phyloP scores from a whole-genome alignment of 2,113 vertebrate genomes.

The Dendropsophus ebraccatus region DNA sequence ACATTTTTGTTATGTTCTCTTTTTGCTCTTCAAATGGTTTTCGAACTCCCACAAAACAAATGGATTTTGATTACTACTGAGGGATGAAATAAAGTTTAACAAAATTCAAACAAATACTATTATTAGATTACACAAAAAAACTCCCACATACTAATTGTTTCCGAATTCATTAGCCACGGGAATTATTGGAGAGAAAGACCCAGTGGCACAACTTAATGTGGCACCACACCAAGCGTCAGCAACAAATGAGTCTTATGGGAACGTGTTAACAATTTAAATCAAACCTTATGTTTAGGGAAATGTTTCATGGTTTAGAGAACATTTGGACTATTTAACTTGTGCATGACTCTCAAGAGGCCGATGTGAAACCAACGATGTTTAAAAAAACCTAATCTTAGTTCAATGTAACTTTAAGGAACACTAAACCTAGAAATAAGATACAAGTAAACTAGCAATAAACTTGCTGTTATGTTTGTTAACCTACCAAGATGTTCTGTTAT shows the following conservation, averaged over 20 bases:
- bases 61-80: conserved; percentile 46
- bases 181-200: conserved; percentile 47
- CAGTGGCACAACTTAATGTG: conserved; percentile 36
- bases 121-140: conserved; percentile 43
- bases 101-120: conserved; percentile 46
- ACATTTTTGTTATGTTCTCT: neutral
- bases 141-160: conserved; percentile 61
- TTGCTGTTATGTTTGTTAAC: neutral
- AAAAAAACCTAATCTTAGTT: neutral
- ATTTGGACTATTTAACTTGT: neutral
- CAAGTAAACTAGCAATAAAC: neutral
- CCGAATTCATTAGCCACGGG: conserved; percentile 52
- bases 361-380: neutral
- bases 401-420: neutral
- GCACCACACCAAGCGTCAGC: conserved; percentile 53
- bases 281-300: neutral
- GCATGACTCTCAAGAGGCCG: neutral
- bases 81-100: conserved; percentile 53
- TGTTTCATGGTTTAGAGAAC: neutral
- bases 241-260: conserved; percentile 46
- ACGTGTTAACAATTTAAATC: conserved; percentile 37
- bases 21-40: neutral
- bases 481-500: neutral
- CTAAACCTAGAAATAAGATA: neutral
- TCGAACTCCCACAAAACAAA: conserved; percentile 30